phyloP scores from a whole-genome alignment of 2,113 vertebrate genomes.

The Dryoscopus gambensis region DNA sequence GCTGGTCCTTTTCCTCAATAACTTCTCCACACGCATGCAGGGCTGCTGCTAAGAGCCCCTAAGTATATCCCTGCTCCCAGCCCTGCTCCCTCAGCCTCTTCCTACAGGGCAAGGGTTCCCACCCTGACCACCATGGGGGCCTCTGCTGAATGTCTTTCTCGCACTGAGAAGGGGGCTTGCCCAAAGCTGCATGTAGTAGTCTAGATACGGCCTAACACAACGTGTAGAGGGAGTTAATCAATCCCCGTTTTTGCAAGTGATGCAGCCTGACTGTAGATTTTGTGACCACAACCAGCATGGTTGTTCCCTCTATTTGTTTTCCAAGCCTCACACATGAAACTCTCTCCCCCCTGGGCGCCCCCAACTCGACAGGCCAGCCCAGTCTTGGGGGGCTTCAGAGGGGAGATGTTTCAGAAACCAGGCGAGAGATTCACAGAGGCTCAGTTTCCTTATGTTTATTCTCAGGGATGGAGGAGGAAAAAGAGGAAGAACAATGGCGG shows the following conservation, averaged over 20 bases:
- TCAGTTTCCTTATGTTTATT: too few species aligned
- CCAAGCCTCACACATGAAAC: too few species aligned
- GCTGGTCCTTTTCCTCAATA: rapidly evolving
- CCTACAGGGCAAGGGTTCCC: background rate
- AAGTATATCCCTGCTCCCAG: background rate
- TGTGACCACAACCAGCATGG: background rate
- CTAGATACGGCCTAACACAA: rapidly evolving
- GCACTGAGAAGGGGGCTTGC: background rate
- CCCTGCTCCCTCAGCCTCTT: background rate
- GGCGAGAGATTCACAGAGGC: too few species aligned
- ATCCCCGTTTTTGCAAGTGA: background rate
- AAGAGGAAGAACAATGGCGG: too few species aligned
- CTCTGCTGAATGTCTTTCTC: background rate
- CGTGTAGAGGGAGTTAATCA: background rate
- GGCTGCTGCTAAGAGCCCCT: background rate
- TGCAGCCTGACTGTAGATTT: background rate
- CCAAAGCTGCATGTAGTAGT: background rate
- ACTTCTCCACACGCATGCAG: rapidly evolving
- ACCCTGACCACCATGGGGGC: background rate
- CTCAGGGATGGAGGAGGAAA: too few species aligned
- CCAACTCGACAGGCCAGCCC: too few species aligned
- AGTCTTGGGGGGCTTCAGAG: too few species aligned
- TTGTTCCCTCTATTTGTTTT: background rate
- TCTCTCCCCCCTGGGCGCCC: too few species aligned
- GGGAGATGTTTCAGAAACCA: too few species aligned